phyloP scores from a whole-genome alignment of 2,113 vertebrate species.

The Merops nubicus region DNA sequence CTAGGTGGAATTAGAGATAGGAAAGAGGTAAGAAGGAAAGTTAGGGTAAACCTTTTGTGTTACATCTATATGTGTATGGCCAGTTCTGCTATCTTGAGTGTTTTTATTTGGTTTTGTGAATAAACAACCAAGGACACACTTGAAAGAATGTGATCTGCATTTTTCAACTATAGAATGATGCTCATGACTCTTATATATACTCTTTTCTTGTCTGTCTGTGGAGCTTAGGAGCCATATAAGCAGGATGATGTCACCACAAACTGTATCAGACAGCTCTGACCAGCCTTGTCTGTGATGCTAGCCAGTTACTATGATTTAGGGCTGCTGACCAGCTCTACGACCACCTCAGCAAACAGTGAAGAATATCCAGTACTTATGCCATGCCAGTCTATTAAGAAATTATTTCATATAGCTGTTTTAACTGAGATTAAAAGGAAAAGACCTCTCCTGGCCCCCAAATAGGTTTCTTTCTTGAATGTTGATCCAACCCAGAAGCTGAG shows the following conservation, averaged over 20 bases:
- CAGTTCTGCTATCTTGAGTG: not conserved
- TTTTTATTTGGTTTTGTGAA: not conserved
- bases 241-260: not conserved
- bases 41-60: not conserved
- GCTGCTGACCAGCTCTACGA: accelerated
- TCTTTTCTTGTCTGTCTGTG: not conserved
- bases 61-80: not conserved
- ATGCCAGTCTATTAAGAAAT: not conserved
- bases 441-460: not conserved
- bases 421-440: not conserved
- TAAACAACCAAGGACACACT: not conserved
- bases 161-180: not conserved
- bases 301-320: not conserved
- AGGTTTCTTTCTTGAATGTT: not conserved
- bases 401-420: not conserved
- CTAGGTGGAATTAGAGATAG: not conserved
- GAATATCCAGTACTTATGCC: not conserved
- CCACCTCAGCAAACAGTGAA: not conserved
- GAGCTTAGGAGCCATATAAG: not conserved
- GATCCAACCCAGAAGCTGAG: not conserved
- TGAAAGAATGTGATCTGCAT: not conserved
- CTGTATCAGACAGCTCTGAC: not conserved
- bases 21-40: not conserved
- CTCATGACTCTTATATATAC: not conserved
- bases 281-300: not conserved